Conservation (phyloP, 2,888 invertebrate genomes). For the Stenolophus ochropezus region DNA sequence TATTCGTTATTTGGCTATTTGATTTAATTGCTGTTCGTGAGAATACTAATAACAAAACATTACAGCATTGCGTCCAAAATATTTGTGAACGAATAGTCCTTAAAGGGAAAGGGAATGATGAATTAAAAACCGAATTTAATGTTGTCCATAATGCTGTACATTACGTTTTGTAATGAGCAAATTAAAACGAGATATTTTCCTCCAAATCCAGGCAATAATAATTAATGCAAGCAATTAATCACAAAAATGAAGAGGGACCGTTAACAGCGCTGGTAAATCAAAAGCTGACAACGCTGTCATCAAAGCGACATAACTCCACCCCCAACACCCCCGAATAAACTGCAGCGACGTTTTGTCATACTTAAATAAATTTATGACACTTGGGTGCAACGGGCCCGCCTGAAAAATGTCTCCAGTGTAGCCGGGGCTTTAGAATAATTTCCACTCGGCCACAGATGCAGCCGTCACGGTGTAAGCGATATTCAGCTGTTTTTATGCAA, state of each 20-base stretch:
- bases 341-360: slow-evolving; percentile 43
- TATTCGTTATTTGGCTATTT: no score
- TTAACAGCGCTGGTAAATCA: background rate
- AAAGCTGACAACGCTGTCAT: background rate
- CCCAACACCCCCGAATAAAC: slow-evolving; percentile 17
- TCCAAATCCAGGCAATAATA: background rate
- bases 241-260: background rate
- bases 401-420: slow-evolving; percentile 43
- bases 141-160: background rate
- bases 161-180: background rate
- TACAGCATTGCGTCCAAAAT: no score
- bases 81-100: no score
- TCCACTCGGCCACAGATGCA: slow-evolving; percentile 25
- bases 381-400: slow-evolving; percentile 37
- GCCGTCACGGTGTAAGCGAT: slow-evolving; percentile 20
- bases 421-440: slow-evolving; percentile 16
- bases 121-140: no score
- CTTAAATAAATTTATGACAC: slow-evolving; percentile 46
- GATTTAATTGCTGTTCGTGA: no score
- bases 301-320: slow-evolving; percentile 16
- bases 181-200: background rate
- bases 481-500: slow-evolving; percentile 23
- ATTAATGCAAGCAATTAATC: slow-evolving; percentile 1
- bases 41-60: no score
- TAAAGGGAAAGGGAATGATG: no score